phyloP scores from a whole-genome alignment of 2,888 invertebrate species.

The Xanthostigma xanthostigma region DNA sequence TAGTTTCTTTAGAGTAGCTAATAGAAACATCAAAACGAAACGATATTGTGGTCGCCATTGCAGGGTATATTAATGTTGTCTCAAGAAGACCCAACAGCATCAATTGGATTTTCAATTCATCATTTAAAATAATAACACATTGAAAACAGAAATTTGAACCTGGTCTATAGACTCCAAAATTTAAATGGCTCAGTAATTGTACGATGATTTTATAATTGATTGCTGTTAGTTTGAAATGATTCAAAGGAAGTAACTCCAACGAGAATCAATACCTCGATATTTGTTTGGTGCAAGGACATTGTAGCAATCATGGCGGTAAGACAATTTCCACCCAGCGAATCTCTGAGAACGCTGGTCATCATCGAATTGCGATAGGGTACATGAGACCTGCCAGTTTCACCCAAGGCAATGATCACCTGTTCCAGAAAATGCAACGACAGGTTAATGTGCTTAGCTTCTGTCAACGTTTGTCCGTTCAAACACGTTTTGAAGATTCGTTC shows the following conservation, averaged over 20 bases:
- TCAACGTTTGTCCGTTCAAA: slow-evolving; percentile 28
- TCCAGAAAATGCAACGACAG: slow-evolving; percentile 38
- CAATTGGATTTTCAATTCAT: too few relatives aligned
- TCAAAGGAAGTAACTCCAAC: neutral
- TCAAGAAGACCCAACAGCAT: too few relatives aligned
- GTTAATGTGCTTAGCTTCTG: slow-evolving; percentile 38
- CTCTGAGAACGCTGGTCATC: slow-evolving; percentile 34
- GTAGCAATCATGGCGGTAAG: slow-evolving; percentile 38
- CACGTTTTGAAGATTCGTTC: slow-evolving; percentile 34
- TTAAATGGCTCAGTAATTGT: neutral
- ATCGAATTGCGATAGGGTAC: slow-evolving; percentile 35
- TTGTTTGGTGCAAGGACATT: slow-evolving; percentile 22
- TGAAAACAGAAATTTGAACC: too few relatives aligned
- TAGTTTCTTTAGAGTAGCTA: too few relatives aligned
- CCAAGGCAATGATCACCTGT: slow-evolving; percentile 31
- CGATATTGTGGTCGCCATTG: too few relatives aligned
- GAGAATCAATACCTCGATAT: slow-evolving; percentile 19
- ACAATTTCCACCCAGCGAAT: slow-evolving; percentile 38
- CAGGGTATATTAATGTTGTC: too few relatives aligned
- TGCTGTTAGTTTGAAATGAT: neutral
- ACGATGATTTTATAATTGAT: neutral
- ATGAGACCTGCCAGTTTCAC: slow-evolving; percentile 24
- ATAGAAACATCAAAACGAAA: too few relatives aligned
- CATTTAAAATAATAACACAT: too few relatives aligned
- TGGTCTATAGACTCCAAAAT: too few relatives aligned